Conservation (phyloP, 2,888 invertebrate genomes). For the Mamestra brassicae region DNA sequence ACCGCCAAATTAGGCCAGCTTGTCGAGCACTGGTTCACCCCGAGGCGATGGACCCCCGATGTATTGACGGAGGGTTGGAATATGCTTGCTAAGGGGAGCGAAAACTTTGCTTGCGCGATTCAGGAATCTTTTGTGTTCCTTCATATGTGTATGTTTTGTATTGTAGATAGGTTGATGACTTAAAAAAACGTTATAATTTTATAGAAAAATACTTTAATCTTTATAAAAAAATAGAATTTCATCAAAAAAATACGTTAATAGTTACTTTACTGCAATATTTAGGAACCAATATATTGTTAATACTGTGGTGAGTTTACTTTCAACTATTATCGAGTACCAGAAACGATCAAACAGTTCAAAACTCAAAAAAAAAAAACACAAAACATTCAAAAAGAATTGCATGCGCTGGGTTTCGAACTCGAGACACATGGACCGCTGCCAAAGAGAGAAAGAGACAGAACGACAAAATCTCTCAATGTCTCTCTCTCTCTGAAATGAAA, state of each 20-base stretch:
- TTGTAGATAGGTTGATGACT: no score
- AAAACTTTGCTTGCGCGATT: slow-evolving; percentile 27
- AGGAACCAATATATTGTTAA: neutral
- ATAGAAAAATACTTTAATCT: no score
- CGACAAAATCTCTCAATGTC: no score
- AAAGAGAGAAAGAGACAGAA: neutral
- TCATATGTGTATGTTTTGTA: no score
- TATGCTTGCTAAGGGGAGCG: neutral
- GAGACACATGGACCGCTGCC: neutral
- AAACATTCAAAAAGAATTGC: slow-evolving; percentile 10
- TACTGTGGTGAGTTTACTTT: neutral
- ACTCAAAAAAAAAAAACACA: neutral
- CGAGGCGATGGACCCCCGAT: slow-evolving; percentile 30
- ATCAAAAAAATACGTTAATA: neutral
- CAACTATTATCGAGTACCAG: neutral
- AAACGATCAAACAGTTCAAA: neutral
- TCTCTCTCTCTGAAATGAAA: no score
- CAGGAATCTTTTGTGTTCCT: neutral
- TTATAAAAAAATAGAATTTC: no score
- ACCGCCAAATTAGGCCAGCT: slow-evolving; percentile 28
- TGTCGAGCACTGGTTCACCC: slow-evolving; percentile 32
- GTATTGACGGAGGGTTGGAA: rapidly evolving
- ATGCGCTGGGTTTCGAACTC: neutral
- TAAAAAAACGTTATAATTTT: no score
- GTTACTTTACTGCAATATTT: neutral